A percentile compares a stretch with the other conserved stretches of the same genome.
phyloP scores from a whole-genome alignment of 2,888 invertebrate species.

The Oegoconia quadripuncta region DNA sequence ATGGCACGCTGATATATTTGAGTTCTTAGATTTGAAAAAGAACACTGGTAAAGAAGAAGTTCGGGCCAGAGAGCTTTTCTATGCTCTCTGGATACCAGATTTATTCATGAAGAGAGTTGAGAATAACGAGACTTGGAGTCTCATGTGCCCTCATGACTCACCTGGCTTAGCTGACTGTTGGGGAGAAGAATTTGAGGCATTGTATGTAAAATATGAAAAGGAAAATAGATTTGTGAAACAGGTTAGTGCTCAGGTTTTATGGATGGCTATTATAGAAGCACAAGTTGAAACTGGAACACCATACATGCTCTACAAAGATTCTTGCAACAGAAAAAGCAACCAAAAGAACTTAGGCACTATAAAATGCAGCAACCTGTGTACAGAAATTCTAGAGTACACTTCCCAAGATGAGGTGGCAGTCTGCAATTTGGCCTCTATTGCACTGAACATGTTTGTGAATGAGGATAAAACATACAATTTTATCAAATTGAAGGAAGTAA shows the following conservation, averaged over 20 bases:
- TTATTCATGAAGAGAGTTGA: constrained; percentile 98
- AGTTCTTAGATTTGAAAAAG: constrained; percentile 95
- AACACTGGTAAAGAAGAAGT: constrained; percentile 97
- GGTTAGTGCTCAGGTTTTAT: constrained; percentile 91
- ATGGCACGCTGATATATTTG: constrained; percentile 98
- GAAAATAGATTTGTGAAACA: constrained; percentile 84
- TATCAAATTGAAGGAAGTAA: constrained; percentile 89
- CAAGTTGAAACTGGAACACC: constrained; percentile 99
- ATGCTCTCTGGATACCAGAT: constrained; percentile 98
- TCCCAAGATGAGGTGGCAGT: constrained; percentile 96
- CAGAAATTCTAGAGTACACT: constrained; percentile 98
- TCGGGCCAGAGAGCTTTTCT: constrained; percentile 96
- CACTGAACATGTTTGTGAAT: constrained; percentile 95
- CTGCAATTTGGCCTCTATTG: constrained; percentile 98
- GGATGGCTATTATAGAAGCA: constrained; percentile 96
- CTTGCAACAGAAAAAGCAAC: constrained; percentile 97
- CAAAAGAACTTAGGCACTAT: constrained; percentile 99
- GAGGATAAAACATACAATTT: constrained; percentile 92
- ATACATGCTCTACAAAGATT: constrained; percentile 97
- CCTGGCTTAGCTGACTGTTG: constrained; percentile 95
- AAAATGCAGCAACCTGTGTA: constrained; percentile 98
- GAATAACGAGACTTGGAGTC: constrained; percentile 90
- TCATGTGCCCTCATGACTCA: constrained; percentile 97
- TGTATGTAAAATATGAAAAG: constrained; percentile 93
- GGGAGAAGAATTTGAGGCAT: constrained; percentile 95